Evolutionary conservation across 2,888 invertebrate genomes (phyloP).

Genomic region (Temnothorax rugatulus): DNA sequence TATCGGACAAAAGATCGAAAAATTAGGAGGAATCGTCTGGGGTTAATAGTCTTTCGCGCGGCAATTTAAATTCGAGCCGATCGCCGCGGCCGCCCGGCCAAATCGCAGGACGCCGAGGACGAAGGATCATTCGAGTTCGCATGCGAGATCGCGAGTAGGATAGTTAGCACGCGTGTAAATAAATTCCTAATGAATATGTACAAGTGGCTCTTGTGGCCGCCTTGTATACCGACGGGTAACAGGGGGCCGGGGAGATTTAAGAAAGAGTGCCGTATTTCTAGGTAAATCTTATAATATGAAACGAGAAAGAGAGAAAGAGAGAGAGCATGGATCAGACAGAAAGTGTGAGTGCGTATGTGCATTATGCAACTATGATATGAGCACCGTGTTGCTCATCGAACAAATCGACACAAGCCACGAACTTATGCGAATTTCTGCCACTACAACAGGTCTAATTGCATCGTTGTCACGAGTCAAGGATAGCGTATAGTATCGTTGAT

Average conservation of each 20-base stretch:
- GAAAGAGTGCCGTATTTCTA: conserved; percentile 77
- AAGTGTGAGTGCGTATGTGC: conserved; percentile 43
- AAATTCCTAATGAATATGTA: conserved; percentile 85
- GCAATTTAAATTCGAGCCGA: conserved; percentile 20
- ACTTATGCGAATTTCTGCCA: conserved; percentile 52
- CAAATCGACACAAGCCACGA: conserved; percentile 55
- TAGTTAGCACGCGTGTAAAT: conserved; percentile 85
- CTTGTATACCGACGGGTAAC: conserved; percentile 27
- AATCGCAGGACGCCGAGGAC: conserved; percentile 54
- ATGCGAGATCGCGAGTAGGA: conserved; percentile 64
- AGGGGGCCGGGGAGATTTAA: conserved; percentile 64
- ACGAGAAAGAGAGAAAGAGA: conserved; percentile 31
- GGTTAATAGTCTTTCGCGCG: conserved; percentile 42
- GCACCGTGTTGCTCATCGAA: conserved; percentile 43
- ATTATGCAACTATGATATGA: conserved; percentile 37
- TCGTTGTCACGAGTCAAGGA: conserved; percentile 47
- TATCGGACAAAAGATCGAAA: conserved; percentile 7
- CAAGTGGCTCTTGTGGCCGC: conserved; percentile 74
- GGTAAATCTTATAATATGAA: conserved; percentile 71
- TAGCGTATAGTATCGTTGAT: conserved; percentile 27
- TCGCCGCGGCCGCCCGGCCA: conserved; percentile 1
- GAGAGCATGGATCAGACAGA: conserved; percentile 63
- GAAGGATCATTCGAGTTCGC: conserved; percentile 65
- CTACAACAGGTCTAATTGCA: conserved; percentile 59
- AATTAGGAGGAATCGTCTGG: conserved; percentile 12